Evolutionary conservation across 2,113 vertebrate genomes (phyloP).

Genomic region (Vicugna pacos): DNA sequence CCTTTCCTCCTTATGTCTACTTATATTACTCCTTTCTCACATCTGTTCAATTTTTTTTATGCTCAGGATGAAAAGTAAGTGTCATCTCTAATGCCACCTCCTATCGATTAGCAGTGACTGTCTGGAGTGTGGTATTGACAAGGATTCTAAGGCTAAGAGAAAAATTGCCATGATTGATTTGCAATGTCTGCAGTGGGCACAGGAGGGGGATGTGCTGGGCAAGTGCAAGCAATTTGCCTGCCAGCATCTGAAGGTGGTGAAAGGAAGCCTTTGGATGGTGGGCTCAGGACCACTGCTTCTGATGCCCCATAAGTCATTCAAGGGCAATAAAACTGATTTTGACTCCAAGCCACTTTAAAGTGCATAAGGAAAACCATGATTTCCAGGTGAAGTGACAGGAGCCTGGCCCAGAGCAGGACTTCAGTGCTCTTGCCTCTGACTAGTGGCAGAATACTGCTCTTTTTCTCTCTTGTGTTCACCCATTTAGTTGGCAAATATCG

Average conservation of each 20-base stretch:
- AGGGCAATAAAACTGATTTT: not conserved
- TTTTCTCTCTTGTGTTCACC: not conserved
- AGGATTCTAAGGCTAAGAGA: not conserved
- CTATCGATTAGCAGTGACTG: slow-evolving; percentile 45
- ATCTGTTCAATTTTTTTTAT: slow-evolving; percentile 5
- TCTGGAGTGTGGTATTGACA: slow-evolving; percentile 36
- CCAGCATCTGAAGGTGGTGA: not conserved
- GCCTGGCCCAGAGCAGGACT: not conserved
- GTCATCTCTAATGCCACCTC: not conserved
- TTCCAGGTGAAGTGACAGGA: not conserved
- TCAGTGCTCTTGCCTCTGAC: not conserved
- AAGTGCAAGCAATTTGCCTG: not conserved
- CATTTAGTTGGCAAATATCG: not conserved
- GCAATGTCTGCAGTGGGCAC: not conserved
- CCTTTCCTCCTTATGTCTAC: not conserved
- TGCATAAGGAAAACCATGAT: not conserved
- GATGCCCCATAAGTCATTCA: not conserved
- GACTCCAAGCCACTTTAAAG: not conserved
- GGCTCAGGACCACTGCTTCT: not conserved
- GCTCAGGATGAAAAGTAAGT: slow-evolving; percentile 8
- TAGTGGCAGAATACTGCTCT: not conserved
- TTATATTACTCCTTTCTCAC: not conserved
- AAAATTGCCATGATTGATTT: slow-evolving; percentile 58
- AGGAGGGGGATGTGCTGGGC: not conserved
- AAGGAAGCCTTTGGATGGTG: not conserved